Percentiles rank a stretch among this genome's conserved stretches.
Conservation (phyloP, 2,113 vertebrate species). For the Tragulus kanchil region DNA sequence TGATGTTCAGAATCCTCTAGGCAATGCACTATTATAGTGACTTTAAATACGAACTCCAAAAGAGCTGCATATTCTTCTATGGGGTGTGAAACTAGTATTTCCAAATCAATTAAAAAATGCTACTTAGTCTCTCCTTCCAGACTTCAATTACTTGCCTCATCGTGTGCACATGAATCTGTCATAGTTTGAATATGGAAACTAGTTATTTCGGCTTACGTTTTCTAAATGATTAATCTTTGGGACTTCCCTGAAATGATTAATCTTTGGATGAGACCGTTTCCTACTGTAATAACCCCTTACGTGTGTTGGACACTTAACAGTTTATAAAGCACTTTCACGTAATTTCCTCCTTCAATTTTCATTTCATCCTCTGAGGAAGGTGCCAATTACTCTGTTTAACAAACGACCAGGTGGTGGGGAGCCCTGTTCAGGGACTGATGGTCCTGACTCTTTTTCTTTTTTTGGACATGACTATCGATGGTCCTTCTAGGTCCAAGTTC, state of each 20-base stretch:
- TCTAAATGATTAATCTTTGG: background rate
- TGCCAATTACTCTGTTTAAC: background rate
- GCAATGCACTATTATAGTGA: background rate
- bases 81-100: background rate
- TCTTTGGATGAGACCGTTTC: background rate
- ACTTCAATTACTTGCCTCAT: background rate
- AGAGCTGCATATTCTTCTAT: background rate
- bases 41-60: background rate
- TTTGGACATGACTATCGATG: background rate
- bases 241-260: background rate
- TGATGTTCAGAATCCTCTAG: background rate
- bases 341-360: background rate
- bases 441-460: background rate
- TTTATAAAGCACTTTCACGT: background rate
- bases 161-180: background rate
- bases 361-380: background rate
- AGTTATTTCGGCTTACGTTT: background rate
- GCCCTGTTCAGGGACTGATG: background rate
- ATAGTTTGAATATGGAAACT: slow-evolving; percentile 5
- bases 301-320: background rate
- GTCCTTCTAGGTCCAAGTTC: slow-evolving; percentile 26
- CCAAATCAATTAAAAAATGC: background rate
- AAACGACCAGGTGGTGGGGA: background rate
- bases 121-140: background rate
- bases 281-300: background rate